Evolutionary conservation across 2,888 invertebrate genomes (phyloP).

Genomic region (Encarsia formosa): DNA sequence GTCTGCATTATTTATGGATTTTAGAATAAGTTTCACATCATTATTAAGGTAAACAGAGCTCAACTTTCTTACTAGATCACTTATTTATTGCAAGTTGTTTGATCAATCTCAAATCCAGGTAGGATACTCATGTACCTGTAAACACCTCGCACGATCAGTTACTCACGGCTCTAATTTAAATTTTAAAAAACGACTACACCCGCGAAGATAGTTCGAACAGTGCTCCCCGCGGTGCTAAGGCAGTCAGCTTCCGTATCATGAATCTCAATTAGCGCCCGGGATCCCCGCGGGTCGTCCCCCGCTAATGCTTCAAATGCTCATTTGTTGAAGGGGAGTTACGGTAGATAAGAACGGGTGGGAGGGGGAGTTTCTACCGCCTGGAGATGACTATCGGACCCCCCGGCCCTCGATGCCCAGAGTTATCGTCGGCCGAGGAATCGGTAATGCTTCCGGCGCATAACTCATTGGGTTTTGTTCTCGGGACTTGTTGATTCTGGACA

Average conservation of each 20-base stretch:
- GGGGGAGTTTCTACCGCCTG: neutral
- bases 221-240: neutral
- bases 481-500: neutral
- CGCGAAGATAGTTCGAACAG: no score
- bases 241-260: slow-evolving; percentile 11
- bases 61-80: no score
- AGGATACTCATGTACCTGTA: no score
- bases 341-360: neutral
- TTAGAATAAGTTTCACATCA: no score
- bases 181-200: no score
- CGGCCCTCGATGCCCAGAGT: neutral
- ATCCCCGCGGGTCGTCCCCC: neutral
- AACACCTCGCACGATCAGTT: no score
- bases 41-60: no score
- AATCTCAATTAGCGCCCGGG: slow-evolving; percentile 15
- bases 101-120: no score
- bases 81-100: no score
- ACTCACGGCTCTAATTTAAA: no score
- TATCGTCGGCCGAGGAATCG: neutral
- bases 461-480: neutral
- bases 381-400: neutral
- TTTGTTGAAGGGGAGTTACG: slow-evolving; percentile 2
- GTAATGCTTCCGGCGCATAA: neutral
- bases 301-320: slow-evolving; percentile 10
- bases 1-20: no score